These are phyloP conservation scores for Salvator merianae DNA, from an alignment of 2,113 vertebrate species.

Conservation along the genomic window DNA sequence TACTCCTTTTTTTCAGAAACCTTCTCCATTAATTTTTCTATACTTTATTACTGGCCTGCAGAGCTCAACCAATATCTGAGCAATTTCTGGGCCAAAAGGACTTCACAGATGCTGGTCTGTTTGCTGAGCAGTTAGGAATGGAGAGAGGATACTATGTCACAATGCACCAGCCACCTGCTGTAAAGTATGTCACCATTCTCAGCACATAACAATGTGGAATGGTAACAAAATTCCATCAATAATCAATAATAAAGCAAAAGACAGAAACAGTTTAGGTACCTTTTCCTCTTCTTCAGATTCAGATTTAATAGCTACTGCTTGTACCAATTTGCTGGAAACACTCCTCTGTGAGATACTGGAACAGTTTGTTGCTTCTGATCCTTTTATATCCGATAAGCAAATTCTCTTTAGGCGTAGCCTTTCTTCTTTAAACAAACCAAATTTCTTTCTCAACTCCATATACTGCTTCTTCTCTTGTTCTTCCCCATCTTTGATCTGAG, in stretches of 20 bases:
- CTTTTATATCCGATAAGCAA: slow-evolving; percentile 28
- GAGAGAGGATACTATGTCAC: neutral
- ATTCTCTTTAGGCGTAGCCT: slow-evolving; percentile 73
- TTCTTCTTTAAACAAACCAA: slow-evolving; percentile 75
- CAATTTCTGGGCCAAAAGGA: neutral
- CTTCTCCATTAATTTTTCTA: neutral
- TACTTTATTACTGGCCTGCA: neutral
- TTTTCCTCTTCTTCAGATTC: slow-evolving; percentile 65
- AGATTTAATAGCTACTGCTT: slow-evolving; percentile 16
- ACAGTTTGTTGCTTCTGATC: slow-evolving; percentile 41
- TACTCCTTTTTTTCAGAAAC: neutral
- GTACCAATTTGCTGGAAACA: slow-evolving; percentile 35
- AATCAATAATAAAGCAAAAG: neutral
- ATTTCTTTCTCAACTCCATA: slow-evolving; percentile 71
- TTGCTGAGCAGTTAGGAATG: neutral
- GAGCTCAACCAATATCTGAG: neutral
- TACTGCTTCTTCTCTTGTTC: slow-evolving; percentile 52
- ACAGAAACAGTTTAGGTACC: slow-evolving; percentile 42
- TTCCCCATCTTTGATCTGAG: slow-evolving; percentile 52
- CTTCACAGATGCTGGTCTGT: neutral
- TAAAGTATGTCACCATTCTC: neutral
- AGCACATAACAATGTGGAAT: neutral
- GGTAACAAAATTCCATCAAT: neutral
- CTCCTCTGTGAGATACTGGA: slow-evolving; percentile 48
- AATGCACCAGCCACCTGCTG: neutral